phyloP scores from a whole-genome alignment of 2,888 invertebrate species.

The Drosophila recens region DNA sequence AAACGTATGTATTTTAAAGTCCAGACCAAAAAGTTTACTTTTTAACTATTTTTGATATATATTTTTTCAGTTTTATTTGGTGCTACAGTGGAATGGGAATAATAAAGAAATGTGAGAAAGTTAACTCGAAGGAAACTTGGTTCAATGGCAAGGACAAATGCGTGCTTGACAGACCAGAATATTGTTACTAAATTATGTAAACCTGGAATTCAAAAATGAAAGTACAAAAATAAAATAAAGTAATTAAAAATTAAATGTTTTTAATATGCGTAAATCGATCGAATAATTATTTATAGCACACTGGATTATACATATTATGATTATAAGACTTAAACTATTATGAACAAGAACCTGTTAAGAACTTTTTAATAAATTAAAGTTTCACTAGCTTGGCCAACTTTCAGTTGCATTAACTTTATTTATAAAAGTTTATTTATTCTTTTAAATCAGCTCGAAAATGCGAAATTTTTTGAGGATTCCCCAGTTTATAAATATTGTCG shows the following conservation, averaged over 20 bases:
- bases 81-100: slow-evolving; percentile 4
- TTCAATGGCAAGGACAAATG: slow-evolving; percentile 30
- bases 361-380: background rate
- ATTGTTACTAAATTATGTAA: slow-evolving; percentile 26
- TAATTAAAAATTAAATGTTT: background rate
- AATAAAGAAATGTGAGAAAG: background rate
- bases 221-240: background rate
- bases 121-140: slow-evolving; percentile 12
- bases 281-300: no score
- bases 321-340: background rate
- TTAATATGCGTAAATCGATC: no score
- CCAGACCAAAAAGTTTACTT: background rate
- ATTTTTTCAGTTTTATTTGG: slow-evolving; percentile 21
- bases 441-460: background rate
- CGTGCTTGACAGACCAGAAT: slow-evolving; percentile 21
- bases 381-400: background rate
- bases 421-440: no score
- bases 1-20: slow-evolving; percentile 29
- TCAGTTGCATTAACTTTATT: no score
- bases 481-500: background rate
- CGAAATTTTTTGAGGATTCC: background rate
- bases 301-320: no score
- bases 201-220: background rate
- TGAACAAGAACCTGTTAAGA: background rate
- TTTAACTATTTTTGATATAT: no score